A percentile compares a stretch with the other conserved stretches of the same genome.
Conservation (phyloP, 2,113 vertebrate species). For the Isurus oxyrinchus region DNA sequence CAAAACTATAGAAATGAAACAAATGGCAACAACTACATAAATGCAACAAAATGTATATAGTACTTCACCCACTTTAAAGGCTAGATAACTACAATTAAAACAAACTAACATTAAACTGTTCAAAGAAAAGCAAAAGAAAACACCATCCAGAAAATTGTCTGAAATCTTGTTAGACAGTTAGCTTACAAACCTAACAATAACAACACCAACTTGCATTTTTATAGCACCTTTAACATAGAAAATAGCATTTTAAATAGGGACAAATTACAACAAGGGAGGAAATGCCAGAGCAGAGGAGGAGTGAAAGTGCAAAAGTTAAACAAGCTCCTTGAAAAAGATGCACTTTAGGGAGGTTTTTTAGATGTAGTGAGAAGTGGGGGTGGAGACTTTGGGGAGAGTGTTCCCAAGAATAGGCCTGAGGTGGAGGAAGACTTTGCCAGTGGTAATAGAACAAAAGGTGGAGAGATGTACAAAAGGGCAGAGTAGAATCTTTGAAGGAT, state of each 20-base stretch:
- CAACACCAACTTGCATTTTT: neutral
- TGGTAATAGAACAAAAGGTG: neutral
- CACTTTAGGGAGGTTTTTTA: neutral
- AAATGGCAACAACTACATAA: too few species aligned
- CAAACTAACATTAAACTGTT: neutral
- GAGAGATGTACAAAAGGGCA: neutral
- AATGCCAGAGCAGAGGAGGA: neutral
- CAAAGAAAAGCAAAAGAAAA: neutral
- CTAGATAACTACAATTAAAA: neutral
- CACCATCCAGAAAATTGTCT: neutral
- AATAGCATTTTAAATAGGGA: neutral
- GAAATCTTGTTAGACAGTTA: neutral
- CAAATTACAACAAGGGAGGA: neutral
- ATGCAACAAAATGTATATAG: too few species aligned
- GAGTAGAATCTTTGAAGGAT: too few species aligned
- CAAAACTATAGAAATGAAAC: neutral
- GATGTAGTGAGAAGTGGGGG: neutral
- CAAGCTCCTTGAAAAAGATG: neutral
- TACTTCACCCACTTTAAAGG: neutral
- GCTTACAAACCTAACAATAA: neutral
- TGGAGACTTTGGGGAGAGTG: neutral
- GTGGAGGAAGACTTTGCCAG: neutral
- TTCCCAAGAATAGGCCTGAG: neutral
- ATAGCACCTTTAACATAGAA: neutral
- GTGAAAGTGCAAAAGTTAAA: neutral